Evolutionary conservation across 2,888 invertebrate species (phyloP).

Genomic region (Branchipolynoe longqiensis): DNA sequence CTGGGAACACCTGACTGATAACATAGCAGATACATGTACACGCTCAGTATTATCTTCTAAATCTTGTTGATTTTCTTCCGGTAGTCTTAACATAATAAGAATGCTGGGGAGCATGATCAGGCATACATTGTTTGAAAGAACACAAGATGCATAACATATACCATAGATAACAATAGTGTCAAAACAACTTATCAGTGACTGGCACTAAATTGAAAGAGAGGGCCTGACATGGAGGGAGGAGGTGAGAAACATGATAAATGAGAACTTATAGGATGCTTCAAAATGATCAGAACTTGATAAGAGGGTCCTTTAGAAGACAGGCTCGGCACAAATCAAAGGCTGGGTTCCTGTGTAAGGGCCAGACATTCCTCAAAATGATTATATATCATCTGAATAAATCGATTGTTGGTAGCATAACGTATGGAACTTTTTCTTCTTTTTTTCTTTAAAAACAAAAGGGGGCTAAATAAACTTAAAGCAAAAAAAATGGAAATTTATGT

Average conservation of each 20-base stretch:
- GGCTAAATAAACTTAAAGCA: too few relatives aligned
- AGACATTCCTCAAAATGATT: too few relatives aligned
- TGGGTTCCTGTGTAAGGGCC: too few relatives aligned
- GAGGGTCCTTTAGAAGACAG: background rate
- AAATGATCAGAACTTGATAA: background rate
- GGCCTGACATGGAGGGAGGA: background rate
- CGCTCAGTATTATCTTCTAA: too few relatives aligned
- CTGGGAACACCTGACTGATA: too few relatives aligned
- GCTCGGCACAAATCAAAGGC: conserved; percentile 4
- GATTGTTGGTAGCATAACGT: too few relatives aligned
- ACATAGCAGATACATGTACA: too few relatives aligned
- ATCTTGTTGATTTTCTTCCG: too few relatives aligned
- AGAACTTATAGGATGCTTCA: background rate
- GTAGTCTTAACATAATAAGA: conserved; percentile 10
- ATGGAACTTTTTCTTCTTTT: too few relatives aligned
- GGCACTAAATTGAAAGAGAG: conserved; percentile 15
- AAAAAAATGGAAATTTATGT: too few relatives aligned
- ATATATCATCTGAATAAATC: too few relatives aligned
- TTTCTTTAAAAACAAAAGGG: too few relatives aligned
- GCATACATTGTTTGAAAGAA: conserved; percentile 16
- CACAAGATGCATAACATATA: conserved; percentile 48
- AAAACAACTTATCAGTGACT: conserved; percentile 38
- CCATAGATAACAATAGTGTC: conserved; percentile 39
- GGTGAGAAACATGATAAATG: background rate
- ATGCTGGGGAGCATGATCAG: conserved; percentile 6